Evolutionary conservation across 2,797 vertebrate genomes (phyloP).

Genomic region (Kryptopterus vitreolus): DNA sequence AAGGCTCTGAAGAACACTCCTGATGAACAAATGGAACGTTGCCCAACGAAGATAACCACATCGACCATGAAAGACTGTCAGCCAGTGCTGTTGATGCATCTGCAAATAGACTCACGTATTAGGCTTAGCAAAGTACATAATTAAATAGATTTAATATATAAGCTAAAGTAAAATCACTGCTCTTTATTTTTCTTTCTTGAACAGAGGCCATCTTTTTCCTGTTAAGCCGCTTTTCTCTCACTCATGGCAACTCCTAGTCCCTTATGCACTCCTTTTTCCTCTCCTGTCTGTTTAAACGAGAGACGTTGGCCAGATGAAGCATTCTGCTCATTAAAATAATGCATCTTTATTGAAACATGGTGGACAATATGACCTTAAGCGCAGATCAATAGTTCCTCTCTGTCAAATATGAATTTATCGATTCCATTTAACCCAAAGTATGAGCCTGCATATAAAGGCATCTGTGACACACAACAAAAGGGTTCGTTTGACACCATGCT

Average conservation of each 20-base stretch:
- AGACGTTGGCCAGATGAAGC: slow-evolving; percentile 41
- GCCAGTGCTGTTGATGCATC: slow-evolving; percentile 8
- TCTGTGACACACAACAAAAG: not conserved
- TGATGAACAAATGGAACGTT: slow-evolving; percentile 19
- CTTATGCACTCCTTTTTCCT: slow-evolving; percentile 29
- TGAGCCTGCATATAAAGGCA: slow-evolving; percentile 52
- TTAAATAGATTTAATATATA: slow-evolving; percentile 29
- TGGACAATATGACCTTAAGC: slow-evolving; percentile 53
- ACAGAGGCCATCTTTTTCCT: not conserved
- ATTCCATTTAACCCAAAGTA: slow-evolving; percentile 68
- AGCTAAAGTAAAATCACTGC: not conserved
- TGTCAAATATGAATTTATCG: slow-evolving; percentile 76
- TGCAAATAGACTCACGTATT: slow-evolving; percentile 13
- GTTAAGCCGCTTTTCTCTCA: slow-evolving; percentile 6
- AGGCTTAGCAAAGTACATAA: slow-evolving; percentile 17
- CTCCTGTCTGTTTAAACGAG: slow-evolving; percentile 56
- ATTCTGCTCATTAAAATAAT: slow-evolving; percentile 51
- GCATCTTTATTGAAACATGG: slow-evolving; percentile 53
- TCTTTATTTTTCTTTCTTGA: not conserved
- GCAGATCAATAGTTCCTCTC: slow-evolving; percentile 72
- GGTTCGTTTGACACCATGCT: slow-evolving; percentile 5
- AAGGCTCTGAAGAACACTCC: slow-evolving; percentile 15
- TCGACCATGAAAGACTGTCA: slow-evolving; percentile 24
- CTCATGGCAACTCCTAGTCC: slow-evolving; percentile 6
- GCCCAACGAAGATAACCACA: slow-evolving; percentile 18